Percentiles rank a stretch among this genome's conserved stretches.
phyloP scores from a whole-genome alignment of 2,113 vertebrate genomes.

The Agelaius tricolor region DNA sequence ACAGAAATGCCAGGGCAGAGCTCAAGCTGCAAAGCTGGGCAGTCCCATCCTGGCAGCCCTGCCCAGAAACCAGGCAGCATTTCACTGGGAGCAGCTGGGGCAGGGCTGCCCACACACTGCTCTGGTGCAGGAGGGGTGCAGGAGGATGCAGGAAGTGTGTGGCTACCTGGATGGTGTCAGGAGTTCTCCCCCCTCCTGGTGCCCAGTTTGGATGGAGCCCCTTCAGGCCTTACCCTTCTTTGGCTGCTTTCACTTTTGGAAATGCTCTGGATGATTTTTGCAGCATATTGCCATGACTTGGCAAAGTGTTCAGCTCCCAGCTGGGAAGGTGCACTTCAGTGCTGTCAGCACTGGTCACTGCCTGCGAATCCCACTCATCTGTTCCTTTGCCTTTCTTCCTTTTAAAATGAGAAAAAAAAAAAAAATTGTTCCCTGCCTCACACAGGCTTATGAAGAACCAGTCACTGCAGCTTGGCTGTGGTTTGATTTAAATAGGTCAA shows the following conservation, averaged over 20 bases:
- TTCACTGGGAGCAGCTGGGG: not conserved
- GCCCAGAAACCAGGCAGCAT: not conserved
- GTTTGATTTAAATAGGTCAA: not conserved
- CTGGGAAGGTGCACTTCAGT: not conserved
- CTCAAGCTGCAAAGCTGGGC: not conserved
- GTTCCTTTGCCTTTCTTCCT: not conserved
- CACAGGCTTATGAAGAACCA: not conserved
- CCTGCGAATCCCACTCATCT: not conserved
- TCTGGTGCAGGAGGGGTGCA: not conserved
- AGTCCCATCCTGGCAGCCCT: not conserved
- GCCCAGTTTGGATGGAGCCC: not conserved
- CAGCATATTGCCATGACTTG: not conserved
- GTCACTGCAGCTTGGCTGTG: not conserved
- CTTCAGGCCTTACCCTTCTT: not conserved
- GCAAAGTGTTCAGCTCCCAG: not conserved
- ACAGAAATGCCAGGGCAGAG: not conserved
- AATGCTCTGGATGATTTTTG: not conserved
- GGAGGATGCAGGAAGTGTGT: not conserved
- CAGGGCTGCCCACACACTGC: not conserved
- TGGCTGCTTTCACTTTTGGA: not conserved
- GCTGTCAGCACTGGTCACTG: not conserved
- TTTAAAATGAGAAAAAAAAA: not conserved
- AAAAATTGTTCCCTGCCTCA: not conserved
- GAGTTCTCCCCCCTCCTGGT: rapidly evolving
- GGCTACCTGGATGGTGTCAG: not conserved